These are phyloP conservation scores for Meloidogyne chitwoodi DNA, from an alignment of 1,140 invertebrate species.

Conservation along the genomic window DNA sequence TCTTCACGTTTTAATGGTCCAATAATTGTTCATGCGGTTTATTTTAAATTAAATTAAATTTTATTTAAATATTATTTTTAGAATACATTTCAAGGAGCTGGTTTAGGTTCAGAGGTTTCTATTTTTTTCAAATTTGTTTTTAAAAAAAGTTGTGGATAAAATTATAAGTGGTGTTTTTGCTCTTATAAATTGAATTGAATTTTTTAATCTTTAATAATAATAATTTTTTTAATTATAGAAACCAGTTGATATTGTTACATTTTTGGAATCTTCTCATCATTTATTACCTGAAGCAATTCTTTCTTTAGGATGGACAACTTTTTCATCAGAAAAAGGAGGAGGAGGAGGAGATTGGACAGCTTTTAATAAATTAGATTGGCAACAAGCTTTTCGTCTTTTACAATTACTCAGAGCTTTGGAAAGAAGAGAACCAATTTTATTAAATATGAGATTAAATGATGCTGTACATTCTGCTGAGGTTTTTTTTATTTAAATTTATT, in stretches of 20 bases:
- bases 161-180: no score
- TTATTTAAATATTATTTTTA: background rate
- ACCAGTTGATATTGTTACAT: slow-evolving; percentile 38
- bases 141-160: no score
- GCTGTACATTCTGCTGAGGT: slow-evolving; percentile 21
- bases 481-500: slow-evolving; percentile 5
- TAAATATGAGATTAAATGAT: slow-evolving; percentile 45
- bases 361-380: slow-evolving; percentile 40
- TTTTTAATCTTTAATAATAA: background rate
- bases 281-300: slow-evolving; percentile 46
- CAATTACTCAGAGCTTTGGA: slow-evolving; percentile 28
- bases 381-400: slow-evolving; percentile 33
- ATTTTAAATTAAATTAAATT: background rate
- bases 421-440: slow-evolving; percentile 13
- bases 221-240: slow-evolving; percentile 22
- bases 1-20: slow-evolving; percentile 33
- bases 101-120: background rate
- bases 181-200: no score
- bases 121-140: no score
- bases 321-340: background rate
- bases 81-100: slow-evolving; percentile 12
- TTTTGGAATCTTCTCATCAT: slow-evolving; percentile 35
- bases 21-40: slow-evolving; percentile 43
- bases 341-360: slow-evolving; percentile 24
- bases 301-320: slow-evolving; percentile 39